Conservation (phyloP, 2,113 vertebrate genomes). For the Varanus salvator region DNA sequence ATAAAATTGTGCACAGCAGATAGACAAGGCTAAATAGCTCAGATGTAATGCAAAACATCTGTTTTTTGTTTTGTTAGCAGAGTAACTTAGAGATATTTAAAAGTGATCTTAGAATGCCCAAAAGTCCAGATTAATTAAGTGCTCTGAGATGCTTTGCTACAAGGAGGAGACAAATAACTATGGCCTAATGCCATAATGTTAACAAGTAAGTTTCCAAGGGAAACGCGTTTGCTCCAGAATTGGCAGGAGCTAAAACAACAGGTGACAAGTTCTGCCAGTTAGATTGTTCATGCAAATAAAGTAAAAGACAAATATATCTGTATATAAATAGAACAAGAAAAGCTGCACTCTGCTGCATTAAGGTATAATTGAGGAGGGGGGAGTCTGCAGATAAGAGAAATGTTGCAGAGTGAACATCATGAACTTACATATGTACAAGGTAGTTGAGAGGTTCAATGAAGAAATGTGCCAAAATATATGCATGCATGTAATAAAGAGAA, state of each 20-base stretch:
- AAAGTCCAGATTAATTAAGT: background rate
- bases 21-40: background rate
- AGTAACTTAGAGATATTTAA: conserved; percentile 26
- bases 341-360: conserved; percentile 62
- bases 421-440: conserved; percentile 63
- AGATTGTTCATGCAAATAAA: conserved; percentile 55
- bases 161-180: conserved; percentile 26
- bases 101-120: conserved; percentile 36
- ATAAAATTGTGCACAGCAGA: background rate
- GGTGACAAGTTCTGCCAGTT: conserved; percentile 43
- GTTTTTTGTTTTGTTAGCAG: conserved; percentile 31
- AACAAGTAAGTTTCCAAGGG: conserved; percentile 15
- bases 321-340: conserved; percentile 66
- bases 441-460: conserved; percentile 52
- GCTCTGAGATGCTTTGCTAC: background rate
- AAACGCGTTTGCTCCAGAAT: conserved; percentile 37
- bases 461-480: conserved; percentile 46
- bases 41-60: conserved; percentile 27
- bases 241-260: conserved; percentile 39
- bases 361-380: conserved; percentile 61
- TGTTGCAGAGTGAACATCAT: conserved; percentile 61
- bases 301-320: conserved; percentile 53
- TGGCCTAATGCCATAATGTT: conserved; percentile 16
- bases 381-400: conserved; percentile 57
- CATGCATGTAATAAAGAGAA: conserved; percentile 37